Evolutionary conservation across 2,797 vertebrate genomes (phyloP).

Genomic region (Crenuchus spilurus): DNA sequence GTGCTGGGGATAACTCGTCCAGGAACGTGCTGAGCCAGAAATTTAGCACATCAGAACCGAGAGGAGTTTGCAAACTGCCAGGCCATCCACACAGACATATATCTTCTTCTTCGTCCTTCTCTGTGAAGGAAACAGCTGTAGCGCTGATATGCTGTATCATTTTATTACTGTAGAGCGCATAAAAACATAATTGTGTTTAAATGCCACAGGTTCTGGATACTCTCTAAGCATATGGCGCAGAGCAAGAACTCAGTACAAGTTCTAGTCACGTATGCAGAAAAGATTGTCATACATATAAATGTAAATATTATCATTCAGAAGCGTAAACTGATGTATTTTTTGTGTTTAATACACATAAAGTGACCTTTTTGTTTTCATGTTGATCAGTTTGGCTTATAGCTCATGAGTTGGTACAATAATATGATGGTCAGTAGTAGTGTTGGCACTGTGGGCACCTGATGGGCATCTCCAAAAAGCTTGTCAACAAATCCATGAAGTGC

Average conservation of each 20-base stretch:
- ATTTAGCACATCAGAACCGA: background rate
- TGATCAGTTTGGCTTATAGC: no score
- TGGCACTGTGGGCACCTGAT: no score
- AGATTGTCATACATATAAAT: no score
- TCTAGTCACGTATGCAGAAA: background rate
- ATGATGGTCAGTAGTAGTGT: no score
- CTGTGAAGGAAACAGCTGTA: conserved; percentile 14
- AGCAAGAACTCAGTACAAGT: background rate
- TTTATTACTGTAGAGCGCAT: conserved; percentile 3
- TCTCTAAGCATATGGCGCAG: conserved; percentile 10
- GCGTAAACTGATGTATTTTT: no score
- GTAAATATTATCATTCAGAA: no score
- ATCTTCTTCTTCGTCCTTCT: background rate
- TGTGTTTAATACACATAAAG: no score
- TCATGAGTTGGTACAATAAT: no score
- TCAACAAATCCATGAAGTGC: no score
- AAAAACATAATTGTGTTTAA: conserved; percentile 23
- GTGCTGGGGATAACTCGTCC: background rate
- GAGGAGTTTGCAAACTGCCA: background rate
- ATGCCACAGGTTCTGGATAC: conserved; percentile 6
- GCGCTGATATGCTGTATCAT: conserved; percentile 13
- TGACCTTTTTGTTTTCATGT: no score
- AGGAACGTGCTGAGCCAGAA: background rate
- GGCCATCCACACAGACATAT: background rate
- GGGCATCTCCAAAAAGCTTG: no score